Evolutionary conservation across 2,797 vertebrate genomes (phyloP).

Genomic region (Cetoscarus ocellatus): DNA sequence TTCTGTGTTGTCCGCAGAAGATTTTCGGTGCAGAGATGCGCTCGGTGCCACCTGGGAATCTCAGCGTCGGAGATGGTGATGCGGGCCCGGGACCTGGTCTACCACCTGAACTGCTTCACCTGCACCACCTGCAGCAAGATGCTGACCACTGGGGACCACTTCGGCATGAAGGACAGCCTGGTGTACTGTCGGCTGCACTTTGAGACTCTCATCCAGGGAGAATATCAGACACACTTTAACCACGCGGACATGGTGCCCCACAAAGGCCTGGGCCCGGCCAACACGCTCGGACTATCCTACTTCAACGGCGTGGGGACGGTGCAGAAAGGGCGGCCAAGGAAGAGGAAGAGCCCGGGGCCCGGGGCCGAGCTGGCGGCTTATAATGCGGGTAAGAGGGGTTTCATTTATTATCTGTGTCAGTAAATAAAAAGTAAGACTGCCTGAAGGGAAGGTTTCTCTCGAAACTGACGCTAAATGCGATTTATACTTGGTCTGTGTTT

Average conservation of each 20-base stretch:
- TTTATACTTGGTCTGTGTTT: no score
- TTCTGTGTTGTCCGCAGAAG: conserved; percentile 88
- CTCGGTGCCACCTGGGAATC: conserved; percentile 97
- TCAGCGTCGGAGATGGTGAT: conserved; percentile 99
- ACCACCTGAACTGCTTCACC: conserved; percentile 98
- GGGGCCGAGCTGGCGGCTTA: conserved; percentile 96
- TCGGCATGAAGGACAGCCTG: conserved; percentile 99
- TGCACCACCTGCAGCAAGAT: conserved; percentile 99
- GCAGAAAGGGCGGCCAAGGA: conserved; percentile 96
- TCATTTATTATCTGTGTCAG: neutral
- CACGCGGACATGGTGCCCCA: conserved; percentile 93
- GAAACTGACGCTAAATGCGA: no score
- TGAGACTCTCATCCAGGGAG: conserved; percentile 97
- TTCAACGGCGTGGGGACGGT: conserved; percentile 98
- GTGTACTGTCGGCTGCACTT: conserved; percentile 99
- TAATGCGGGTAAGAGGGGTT: conserved; percentile 91
- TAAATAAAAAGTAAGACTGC: no score
- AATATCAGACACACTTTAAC: conserved; percentile 96
- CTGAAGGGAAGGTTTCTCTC: no score
- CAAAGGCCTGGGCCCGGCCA: conserved; percentile 92
- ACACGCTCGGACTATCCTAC: conserved; percentile 95
- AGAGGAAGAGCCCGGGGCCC: conserved; percentile 96
- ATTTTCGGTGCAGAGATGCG: conserved; percentile 98
- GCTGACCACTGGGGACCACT: conserved; percentile 98
- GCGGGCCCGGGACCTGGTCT: conserved; percentile 97